Conservation (phyloP, 2,888 invertebrate species). For the Xiphydria camelus region DNA sequence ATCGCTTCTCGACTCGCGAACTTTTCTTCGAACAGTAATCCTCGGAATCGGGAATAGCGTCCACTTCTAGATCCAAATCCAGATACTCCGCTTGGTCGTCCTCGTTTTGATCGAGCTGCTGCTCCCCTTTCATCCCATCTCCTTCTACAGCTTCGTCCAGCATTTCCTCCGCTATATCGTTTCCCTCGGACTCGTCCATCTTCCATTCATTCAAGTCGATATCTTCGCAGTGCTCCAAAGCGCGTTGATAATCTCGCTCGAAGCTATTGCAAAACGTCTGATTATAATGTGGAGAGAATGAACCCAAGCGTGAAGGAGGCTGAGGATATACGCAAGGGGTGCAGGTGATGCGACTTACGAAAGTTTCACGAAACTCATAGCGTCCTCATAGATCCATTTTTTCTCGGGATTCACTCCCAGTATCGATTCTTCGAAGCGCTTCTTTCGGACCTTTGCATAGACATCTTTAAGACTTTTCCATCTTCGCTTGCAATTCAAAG, state of each 20-base stretch:
- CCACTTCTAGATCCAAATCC: slow-evolving; percentile 25
- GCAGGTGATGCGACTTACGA: too few relatives aligned
- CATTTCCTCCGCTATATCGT: slow-evolving; percentile 12
- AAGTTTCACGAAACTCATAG: not conserved
- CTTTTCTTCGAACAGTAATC: slow-evolving; percentile 10
- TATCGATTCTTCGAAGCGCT: not conserved
- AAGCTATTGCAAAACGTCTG: not conserved
- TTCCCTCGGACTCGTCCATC: slow-evolving; percentile 12
- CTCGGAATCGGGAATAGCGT: slow-evolving; percentile 12
- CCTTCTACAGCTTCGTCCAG: slow-evolving; percentile 6
- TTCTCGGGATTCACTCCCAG: not conserved
- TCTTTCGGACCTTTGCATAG: not conserved
- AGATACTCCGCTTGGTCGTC: slow-evolving; percentile 25
- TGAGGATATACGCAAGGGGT: too few relatives aligned
- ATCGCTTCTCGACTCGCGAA: not conserved
- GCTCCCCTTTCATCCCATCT: too few relatives aligned
- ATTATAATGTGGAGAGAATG: not conserved
- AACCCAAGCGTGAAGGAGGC: too few relatives aligned
- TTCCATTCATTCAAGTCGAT: not conserved
- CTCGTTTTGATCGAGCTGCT: slow-evolving; percentile 18
- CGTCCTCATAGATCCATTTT: not conserved
- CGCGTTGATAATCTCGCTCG: not conserved
- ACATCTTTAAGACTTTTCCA: not conserved
- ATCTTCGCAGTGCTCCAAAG: not conserved
- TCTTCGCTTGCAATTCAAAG: not conserved